These are phyloP conservation scores for Leucopsar rothschildi DNA, from an alignment of 2,113 vertebrate genomes.

Conservation along the genomic window DNA sequence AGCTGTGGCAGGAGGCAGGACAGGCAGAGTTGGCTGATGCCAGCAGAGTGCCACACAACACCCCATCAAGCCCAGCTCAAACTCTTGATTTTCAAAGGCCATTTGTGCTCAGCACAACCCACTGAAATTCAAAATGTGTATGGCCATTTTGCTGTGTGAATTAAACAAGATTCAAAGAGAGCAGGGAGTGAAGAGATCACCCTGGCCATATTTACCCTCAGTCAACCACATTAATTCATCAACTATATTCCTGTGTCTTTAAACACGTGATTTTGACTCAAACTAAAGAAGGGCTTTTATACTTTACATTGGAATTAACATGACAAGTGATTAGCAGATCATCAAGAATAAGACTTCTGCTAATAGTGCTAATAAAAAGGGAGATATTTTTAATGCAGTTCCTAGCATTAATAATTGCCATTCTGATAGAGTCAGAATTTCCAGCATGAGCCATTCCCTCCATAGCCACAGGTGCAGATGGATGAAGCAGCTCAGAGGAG, in stretches of 20 bases:
- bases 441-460: constrained; percentile 54
- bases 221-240: background rate
- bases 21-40: background rate
- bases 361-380: constrained; percentile 40
- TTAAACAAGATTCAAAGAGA: background rate
- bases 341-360: constrained; percentile 14
- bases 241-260: background rate
- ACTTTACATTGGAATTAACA: background rate
- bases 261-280: background rate
- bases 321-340: constrained; percentile 16
- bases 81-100: background rate
- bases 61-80: background rate
- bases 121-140: background rate
- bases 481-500: constrained; percentile 42
- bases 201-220: background rate
- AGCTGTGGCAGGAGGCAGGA: background rate
- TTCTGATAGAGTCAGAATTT: constrained; percentile 58
- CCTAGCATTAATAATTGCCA: constrained; percentile 47
- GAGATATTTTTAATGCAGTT: constrained; percentile 23
- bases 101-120: background rate
- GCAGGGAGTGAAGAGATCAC: background rate
- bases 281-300: background rate
- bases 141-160: background rate
- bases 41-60: background rate
- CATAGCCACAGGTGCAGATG: constrained; percentile 61